These are phyloP conservation scores for Trematomus loennbergii DNA, from an alignment of 2,113 vertebrate genomes.

Conservation along the genomic window DNA sequence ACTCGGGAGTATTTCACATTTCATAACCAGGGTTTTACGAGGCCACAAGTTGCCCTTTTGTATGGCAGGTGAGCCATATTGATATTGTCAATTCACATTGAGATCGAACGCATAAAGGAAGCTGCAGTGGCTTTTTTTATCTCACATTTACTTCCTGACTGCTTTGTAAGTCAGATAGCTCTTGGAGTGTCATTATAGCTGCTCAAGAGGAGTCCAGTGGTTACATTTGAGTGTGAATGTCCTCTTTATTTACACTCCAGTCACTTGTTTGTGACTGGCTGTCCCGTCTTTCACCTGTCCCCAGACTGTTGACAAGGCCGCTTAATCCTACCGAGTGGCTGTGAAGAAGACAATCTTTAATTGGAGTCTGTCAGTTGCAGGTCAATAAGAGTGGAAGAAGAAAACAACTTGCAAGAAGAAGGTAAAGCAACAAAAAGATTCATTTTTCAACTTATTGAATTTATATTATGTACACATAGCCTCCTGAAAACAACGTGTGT, in stretches of 20 bases:
- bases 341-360: conserved; percentile 25
- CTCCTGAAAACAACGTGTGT: not conserved
- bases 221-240: conserved; percentile 2
- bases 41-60: not conserved
- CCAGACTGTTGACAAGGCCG: not conserved
- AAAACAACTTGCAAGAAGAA: not conserved
- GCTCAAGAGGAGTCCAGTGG: conserved; percentile 13
- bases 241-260: conserved; percentile 22
- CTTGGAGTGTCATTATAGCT: conserved; percentile 4
- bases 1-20: not conserved
- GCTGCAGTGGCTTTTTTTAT: not conserved
- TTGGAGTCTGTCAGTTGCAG: conserved; percentile 10
- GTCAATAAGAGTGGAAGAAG: conserved; percentile 10
- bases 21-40: not conserved
- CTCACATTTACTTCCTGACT: not conserved
- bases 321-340: conserved; percentile 21
- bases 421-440: not conserved
- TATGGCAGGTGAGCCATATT: not conserved
- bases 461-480: not conserved
- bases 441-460: too few species aligned
- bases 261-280: conserved; percentile 24
- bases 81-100: not conserved
- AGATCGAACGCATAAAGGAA: not conserved
- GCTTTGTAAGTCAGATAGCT: not conserved
- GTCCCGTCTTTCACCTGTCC: conserved; percentile 29